These are phyloP conservation scores for Aethes cnicana DNA, from an alignment of 2,888 invertebrate species.

Conservation along the genomic window DNA sequence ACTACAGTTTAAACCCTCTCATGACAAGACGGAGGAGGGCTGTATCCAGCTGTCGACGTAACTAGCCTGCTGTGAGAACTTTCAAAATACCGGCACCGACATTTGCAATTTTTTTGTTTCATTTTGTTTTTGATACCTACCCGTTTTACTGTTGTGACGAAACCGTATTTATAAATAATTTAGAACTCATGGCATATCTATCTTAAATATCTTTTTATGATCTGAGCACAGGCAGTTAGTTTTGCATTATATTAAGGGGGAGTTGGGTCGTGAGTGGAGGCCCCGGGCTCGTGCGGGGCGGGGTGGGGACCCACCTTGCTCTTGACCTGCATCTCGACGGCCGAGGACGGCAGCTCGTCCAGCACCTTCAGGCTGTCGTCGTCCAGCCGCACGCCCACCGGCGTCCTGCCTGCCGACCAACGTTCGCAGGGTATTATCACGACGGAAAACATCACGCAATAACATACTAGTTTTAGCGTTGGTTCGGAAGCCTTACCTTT, in stretches of 20 bases:
- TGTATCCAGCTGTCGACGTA: too few relatives aligned
- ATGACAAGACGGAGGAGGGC: too few relatives aligned
- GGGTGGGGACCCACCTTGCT: constrained; percentile 87
- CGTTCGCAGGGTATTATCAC: neutral
- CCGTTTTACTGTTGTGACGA: too few relatives aligned
- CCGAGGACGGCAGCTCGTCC: constrained; percentile 95
- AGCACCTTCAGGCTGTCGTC: constrained; percentile 91
- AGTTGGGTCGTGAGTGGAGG: neutral
- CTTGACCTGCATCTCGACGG: constrained; percentile 96
- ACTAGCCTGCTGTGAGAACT: too few relatives aligned
- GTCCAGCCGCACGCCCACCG: constrained; percentile 88
- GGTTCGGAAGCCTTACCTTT: constrained; percentile 65
- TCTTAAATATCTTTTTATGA: too few relatives aligned
- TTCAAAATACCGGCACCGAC: too few relatives aligned
- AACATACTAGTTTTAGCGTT: neutral
- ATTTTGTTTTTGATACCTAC: too few relatives aligned
- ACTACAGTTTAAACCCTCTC: too few relatives aligned
- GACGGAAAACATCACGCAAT: neutral
- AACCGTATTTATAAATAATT: too few relatives aligned
- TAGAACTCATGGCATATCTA: too few relatives aligned
- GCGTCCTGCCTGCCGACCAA: constrained; percentile 76
- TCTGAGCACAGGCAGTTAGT: too few relatives aligned
- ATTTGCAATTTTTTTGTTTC: too few relatives aligned
- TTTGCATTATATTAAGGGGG: neutral
- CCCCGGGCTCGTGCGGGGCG: constrained; percentile 11